Base-by-base conservation (phyloP, 1,140 invertebrate genomes). In the Pogonognathellus flavescens region DNA sequence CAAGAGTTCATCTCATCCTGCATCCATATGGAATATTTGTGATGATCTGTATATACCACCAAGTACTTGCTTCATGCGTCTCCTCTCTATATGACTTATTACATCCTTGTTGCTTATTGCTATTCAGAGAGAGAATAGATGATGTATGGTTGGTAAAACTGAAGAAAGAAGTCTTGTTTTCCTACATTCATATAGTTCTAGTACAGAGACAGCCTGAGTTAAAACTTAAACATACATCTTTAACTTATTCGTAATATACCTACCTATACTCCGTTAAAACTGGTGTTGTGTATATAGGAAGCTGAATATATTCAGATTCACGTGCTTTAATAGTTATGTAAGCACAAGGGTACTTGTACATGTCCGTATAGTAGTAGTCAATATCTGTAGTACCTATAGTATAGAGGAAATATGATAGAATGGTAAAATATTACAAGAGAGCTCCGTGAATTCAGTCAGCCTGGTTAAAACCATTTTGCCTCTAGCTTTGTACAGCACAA, bases 71-170 rank as follows among this genome's bases (percentile, higher is more conserved):
- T n/a, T n/a, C n/a, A n/a, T n/a, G 20, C 14, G 62, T 25, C 1
- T 49, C 14, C 9, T 25, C 16, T 18, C 22, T 76, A 76, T 50
- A 76, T 49, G 31, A 50, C 14, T 41, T 76, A 50, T 49, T 49
- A n/a, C 70, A 76, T 76, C 70, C 31, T 76, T 76, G 70, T 76
- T 76, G 70, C 41, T 31, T 50, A 76, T 76, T 49, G 14, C 41
- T 76, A 76, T 76, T 50, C 70, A 76, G 70, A 76, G 41, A 76
- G 41, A 31, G 70, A 76, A 76, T 76, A 50, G 70, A 76, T 76
- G 70, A 76, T 76, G 7, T 76, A 76, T 76, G 70, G 70, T n/a
- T 76, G 31, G 41, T 76, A n/a, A 50, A 76, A 76, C 70, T 76
- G 41, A 76, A 50, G 70, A 76, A 76, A 31, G 18, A 76, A 76